Conservation (phyloP, 1,140 invertebrate genomes). For the Drosophila ananassae region DNA sequence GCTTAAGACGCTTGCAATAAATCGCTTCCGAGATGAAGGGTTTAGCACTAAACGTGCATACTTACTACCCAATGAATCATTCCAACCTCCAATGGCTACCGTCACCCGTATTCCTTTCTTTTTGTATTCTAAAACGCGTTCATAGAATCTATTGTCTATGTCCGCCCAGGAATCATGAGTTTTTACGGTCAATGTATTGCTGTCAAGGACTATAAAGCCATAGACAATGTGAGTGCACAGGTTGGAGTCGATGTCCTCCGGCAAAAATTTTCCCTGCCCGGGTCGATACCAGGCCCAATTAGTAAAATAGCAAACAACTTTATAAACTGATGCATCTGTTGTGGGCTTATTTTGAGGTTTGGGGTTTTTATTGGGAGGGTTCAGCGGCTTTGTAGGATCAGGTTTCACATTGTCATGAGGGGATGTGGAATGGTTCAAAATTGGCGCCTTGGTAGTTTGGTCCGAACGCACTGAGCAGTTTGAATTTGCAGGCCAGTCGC, state of each 20-base stretch:
- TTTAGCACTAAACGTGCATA: slow-evolving; percentile 93
- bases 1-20: slow-evolving; percentile 89
- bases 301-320: slow-evolving; percentile 89
- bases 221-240: slow-evolving; percentile 91
- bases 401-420: slow-evolving; percentile 30
- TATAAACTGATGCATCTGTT: slow-evolving; percentile 78
- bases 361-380: slow-evolving; percentile 60
- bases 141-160: slow-evolving; percentile 91
- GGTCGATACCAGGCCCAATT: slow-evolving; percentile 89
- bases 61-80: slow-evolving; percentile 93
- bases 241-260: slow-evolving; percentile 88
- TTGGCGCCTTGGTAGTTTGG: slow-evolving; percentile 49
- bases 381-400: slow-evolving; percentile 60
- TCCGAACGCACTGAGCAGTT: slow-evolving; percentile 84
- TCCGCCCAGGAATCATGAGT: slow-evolving; percentile 89
- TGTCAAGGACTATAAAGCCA: slow-evolving; percentile 89
- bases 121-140: slow-evolving; percentile 90
- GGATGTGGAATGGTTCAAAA: slow-evolving; percentile 47
- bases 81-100: slow-evolving; percentile 93
- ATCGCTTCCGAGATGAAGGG: slow-evolving; percentile 88
- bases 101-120: slow-evolving; percentile 80
- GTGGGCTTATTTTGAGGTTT: slow-evolving; percentile 72
- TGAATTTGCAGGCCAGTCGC: slow-evolving; percentile 91
- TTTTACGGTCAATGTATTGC: slow-evolving; percentile 86
- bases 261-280: slow-evolving; percentile 87